Base-by-base conservation (phyloP, 2,888 invertebrate species). In the Augiades crinisus region DNA sequence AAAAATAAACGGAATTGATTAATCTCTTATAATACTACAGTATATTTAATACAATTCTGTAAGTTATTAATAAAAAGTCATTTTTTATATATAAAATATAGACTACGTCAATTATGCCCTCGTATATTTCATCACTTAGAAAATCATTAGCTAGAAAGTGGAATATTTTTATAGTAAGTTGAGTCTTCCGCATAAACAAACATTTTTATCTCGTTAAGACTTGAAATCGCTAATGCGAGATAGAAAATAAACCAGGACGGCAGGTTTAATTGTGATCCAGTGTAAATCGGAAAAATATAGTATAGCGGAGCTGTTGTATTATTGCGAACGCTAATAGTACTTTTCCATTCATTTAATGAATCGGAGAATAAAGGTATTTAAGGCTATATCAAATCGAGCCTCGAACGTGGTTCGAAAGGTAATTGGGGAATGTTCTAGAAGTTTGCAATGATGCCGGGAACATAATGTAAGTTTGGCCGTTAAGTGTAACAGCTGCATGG, bases 401-500 rank as follows among this genome's bases (percentile, higher is more conserved):
- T 24, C 12, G 10, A 13, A 24, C 33, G 49, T 49, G 34, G 56
- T 61, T 59, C 33, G 56, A 41, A 55, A 56, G 63, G 59, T 75
- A 73, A 76, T 74, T 72, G 67, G 65, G 64, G 67, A 66, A 69
- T 63, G 70, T 70, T 75, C 67, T 64, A 65, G 58, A 79, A 81
- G 67, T 79, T 81, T 72, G 74, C 72, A 78, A 75, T 78, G 75
- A 77, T 74, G 75, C 69, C 68, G 59, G 65, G 70, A 75, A 75
- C 78, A 77, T 84, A 81, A 82, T 79, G 78, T 73, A 84, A 86
- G 81, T 86, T 86, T 57, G 70, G 64, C 64, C 75, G 75, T 81
- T 81, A 86, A 83, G 61, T 72, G 86, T 84, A 85, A 84, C 88
- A 84, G 82, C 84, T 85, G 83, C 75, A 75, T 75, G 75, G 24